A percentile compares a stretch with the other conserved stretches of the same genome.
These are phyloP conservation scores for Oreochromis mossambicus DNA, from an alignment of 2,797 vertebrate species.

Conservation along the genomic window DNA sequence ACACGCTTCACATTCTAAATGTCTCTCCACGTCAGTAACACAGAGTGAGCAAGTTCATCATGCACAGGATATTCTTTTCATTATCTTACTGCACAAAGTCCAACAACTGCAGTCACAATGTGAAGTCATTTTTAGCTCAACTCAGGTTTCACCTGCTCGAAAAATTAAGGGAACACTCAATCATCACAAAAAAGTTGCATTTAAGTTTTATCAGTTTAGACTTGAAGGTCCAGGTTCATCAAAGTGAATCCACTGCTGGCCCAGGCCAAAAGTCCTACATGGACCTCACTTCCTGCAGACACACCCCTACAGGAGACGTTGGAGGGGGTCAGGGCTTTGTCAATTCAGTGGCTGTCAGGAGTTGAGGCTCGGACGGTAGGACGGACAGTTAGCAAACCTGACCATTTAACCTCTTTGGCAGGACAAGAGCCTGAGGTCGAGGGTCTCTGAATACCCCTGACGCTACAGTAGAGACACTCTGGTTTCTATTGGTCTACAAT, in stretches of 20 bases:
- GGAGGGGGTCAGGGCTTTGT: neutral
- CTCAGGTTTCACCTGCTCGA: neutral
- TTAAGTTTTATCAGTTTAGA: neutral
- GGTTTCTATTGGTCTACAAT: no score
- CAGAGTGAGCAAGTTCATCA: neutral
- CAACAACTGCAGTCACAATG: neutral
- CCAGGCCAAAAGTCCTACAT: neutral
- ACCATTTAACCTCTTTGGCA: neutral
- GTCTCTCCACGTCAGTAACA: neutral
- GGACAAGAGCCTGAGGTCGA: neutral
- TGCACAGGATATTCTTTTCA: neutral
- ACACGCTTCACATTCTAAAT: neutral
- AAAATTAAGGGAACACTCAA: accelerated
- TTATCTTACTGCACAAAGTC: neutral
- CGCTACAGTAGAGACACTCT: no score
- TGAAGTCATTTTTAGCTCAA: neutral
- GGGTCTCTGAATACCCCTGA: neutral
- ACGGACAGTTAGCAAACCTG: neutral
- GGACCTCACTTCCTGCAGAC: neutral
- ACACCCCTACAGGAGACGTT: neutral
- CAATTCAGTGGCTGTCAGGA: neutral
- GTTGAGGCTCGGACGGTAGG: neutral
- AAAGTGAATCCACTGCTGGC: no score
- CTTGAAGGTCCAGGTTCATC: no score
- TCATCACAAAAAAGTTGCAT: neutral